These are phyloP conservation scores for Auanema sp. DNA, from an alignment of 2,888 invertebrate genomes.

Conservation along the genomic window DNA sequence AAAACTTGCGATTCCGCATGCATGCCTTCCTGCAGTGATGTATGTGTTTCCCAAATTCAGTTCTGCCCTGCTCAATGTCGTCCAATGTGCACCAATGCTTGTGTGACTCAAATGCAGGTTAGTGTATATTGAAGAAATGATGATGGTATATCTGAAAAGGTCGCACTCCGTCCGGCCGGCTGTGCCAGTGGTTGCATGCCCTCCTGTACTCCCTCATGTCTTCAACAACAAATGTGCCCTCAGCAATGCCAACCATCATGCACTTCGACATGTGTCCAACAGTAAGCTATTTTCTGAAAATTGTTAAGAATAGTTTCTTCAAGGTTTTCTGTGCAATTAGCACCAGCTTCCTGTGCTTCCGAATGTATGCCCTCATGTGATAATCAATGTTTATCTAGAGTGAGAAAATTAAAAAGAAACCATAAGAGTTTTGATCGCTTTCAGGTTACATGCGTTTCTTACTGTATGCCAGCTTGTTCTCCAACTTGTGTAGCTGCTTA, in stretches of 20 bases:
- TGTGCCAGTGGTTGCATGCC: conserved; percentile 44
- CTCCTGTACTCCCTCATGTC: conserved; percentile 39
- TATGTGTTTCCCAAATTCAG: conserved; percentile 39
- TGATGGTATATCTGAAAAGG: not conserved
- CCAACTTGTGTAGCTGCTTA: conserved; percentile 39
- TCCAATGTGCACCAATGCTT: conserved; percentile 47
- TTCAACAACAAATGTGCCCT: conserved; percentile 34
- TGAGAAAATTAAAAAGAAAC: conserved; percentile 8
- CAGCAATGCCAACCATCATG: conserved; percentile 43
- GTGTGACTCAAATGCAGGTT: conserved; percentile 30
- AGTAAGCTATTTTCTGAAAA: conserved; percentile 14
- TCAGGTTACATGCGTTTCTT: conserved; percentile 32
- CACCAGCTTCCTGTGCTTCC: conserved; percentile 35
- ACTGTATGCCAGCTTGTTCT: conserved; percentile 47
- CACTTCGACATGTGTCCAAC: conserved; percentile 34
- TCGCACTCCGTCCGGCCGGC: conserved; percentile 7
- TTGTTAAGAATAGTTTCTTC: conserved; percentile 1
- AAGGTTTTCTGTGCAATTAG: conserved; percentile 32
- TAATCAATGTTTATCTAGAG: conserved; percentile 27
- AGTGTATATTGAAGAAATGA: not conserved
- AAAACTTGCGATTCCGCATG: conserved; percentile 40
- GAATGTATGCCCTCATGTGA: conserved; percentile 38
- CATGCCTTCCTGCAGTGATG: conserved; percentile 39
- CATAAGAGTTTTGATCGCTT: conserved; percentile 9
- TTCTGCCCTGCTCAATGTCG: conserved; percentile 39